phyloP scores from a whole-genome alignment of 2,888 invertebrate species.

The Tupiocoris notatus region DNA sequence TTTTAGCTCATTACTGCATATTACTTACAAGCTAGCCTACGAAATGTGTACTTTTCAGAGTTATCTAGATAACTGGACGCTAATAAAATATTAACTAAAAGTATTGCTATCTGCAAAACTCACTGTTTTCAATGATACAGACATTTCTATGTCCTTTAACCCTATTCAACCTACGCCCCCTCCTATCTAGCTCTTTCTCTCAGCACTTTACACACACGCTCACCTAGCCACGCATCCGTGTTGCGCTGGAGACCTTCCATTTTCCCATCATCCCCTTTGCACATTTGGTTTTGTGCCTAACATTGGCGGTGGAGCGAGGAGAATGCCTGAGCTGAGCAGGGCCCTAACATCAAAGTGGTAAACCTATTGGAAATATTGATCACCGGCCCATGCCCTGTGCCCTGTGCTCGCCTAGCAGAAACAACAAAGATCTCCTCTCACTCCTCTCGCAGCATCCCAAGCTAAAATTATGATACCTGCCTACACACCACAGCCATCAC shows the following conservation, averaged over 20 bases:
- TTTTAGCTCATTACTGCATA: too few species aligned
- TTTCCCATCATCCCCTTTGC: slow-evolving; percentile 21
- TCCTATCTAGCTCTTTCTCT: too few species aligned
- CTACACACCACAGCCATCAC: background rate
- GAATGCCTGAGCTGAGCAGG: background rate
- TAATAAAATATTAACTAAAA: too few species aligned
- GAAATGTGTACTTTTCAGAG: too few species aligned
- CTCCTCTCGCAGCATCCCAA: background rate
- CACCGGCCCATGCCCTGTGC: slow-evolving; percentile 32
- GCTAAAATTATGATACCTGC: slow-evolving; percentile 32
- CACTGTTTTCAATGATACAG: background rate
- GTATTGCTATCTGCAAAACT: background rate
- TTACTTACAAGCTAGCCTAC: too few species aligned
- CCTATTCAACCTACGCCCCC: too few species aligned
- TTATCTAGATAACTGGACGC: too few species aligned
- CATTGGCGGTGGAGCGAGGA: slow-evolving; percentile 35
- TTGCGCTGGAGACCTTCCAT: background rate
- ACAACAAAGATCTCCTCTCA: slow-evolving; percentile 33
- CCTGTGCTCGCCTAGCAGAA: slow-evolving; percentile 29
- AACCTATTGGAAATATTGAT: slow-evolving; percentile 36
- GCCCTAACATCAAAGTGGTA: slow-evolving; percentile 33
- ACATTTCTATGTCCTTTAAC: too few species aligned
- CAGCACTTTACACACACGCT: too few species aligned
- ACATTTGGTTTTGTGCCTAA: slow-evolving; percentile 36
- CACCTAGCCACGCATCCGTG: too few species aligned